These are phyloP conservation scores for Premnoplex brunnescens DNA, from an alignment of 2,797 vertebrate species.

Conservation along the genomic window DNA sequence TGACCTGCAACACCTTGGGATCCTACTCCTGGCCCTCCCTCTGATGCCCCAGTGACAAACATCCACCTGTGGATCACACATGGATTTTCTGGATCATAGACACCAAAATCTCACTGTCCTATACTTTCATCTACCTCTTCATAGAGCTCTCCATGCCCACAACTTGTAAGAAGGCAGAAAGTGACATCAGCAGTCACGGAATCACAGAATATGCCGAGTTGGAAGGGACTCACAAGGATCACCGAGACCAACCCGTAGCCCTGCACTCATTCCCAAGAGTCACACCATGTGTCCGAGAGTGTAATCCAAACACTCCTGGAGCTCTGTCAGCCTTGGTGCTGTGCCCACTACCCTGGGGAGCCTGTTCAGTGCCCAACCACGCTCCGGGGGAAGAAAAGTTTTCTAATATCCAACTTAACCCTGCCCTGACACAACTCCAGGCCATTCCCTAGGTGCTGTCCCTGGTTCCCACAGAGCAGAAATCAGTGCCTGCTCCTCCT, in stretches of 20 bases:
- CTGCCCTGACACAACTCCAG: not conserved
- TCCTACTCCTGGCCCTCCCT: not conserved
- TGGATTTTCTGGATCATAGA: not conserved
- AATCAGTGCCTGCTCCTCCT: not conserved
- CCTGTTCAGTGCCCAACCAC: not conserved
- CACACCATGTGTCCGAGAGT: not conserved
- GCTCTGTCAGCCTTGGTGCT: not conserved
- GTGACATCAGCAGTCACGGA: not conserved
- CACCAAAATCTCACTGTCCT: not conserved
- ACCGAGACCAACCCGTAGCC: not conserved
- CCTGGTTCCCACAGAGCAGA: not conserved
- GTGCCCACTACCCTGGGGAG: not conserved
- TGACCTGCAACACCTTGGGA: rapidly evolving
- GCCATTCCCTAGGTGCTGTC: not conserved
- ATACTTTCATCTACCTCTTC: not conserved
- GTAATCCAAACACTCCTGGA: not conserved
- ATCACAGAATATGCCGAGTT: not conserved
- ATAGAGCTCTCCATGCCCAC: not conserved
- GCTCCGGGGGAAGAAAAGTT: not conserved
- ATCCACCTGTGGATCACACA: not conserved
- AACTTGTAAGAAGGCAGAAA: not conserved
- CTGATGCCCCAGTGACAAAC: not conserved
- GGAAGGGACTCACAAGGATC: not conserved
- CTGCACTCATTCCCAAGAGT: not conserved
- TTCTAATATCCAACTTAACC: not conserved